A percentile compares a stretch with the other conserved stretches of the same genome.
Conservation (phyloP, 2,797 vertebrate species). For the Muscicapa striata region DNA sequence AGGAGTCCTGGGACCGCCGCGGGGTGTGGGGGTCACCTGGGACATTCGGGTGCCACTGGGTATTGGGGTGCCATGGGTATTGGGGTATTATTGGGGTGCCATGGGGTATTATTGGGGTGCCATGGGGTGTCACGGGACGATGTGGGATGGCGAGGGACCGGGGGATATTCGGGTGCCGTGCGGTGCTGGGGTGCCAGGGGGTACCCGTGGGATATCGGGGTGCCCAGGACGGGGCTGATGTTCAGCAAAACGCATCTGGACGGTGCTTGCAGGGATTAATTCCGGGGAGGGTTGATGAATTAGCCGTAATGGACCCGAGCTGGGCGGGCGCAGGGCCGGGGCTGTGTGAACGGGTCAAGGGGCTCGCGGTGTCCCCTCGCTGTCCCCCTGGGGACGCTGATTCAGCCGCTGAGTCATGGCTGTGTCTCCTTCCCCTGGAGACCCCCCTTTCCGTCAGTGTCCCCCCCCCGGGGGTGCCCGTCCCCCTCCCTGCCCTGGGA, state of each 20-base stretch:
- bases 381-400: neutral
- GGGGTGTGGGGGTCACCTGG: fast-evolving
- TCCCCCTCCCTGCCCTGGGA: neutral
- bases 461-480: neutral
- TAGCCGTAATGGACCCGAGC: neutral
- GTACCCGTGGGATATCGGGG: fast-evolving
- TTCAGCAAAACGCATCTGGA: neutral
- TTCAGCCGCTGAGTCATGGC: constrained; percentile 33
- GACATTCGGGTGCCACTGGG: neutral
- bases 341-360: neutral
- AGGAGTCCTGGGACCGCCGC: neutral
- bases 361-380: neutral
- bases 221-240: neutral
- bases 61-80: neutral
- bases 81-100: neutral
- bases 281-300: neutral
- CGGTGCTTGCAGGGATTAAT: fast-evolving
- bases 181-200: fast-evolving
- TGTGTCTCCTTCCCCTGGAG: neutral
- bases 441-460: neutral
- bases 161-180: neutral
- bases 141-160: no score
- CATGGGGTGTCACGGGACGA: neutral
- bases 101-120: fast-evolving
- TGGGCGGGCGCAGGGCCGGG: neutral